Evolutionary conservation across 2,113 vertebrate genomes (phyloP).

Genomic region (Anoplopoma fimbria): DNA sequence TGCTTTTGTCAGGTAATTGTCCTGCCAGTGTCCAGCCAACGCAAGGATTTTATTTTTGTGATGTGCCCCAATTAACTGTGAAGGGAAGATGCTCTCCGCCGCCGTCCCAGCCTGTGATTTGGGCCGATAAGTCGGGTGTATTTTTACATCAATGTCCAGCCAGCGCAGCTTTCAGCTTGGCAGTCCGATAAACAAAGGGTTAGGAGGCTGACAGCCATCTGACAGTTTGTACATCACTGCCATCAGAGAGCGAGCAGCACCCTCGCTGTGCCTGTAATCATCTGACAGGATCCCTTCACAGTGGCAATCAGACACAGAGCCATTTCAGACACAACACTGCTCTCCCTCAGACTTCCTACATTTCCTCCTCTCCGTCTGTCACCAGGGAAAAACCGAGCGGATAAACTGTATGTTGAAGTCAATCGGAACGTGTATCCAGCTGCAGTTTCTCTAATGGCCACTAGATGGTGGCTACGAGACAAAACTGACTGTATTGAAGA

Average conservation of each 20-base stretch:
- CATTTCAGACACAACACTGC: neutral
- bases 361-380: neutral
- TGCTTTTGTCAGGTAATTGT: neutral
- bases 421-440: neutral
- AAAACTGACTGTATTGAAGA: neutral
- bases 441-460: neutral
- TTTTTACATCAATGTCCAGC: conserved; percentile 3
- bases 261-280: conserved; percentile 32
- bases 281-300: conserved; percentile 34
- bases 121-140: neutral
- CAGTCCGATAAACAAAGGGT: conserved; percentile 14
- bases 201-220: conserved; percentile 30
- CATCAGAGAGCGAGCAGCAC: conserved; percentile 6
- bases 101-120: conserved; percentile 2
- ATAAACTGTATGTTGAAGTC: neutral
- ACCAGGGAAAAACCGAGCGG: neutral
- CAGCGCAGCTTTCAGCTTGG: neutral
- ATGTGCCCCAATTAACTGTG: conserved; percentile 18
- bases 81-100: neutral
- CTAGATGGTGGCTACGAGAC: neutral
- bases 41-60: neutral
- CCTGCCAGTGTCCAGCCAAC: neutral
- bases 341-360: neutral
- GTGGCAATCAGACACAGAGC: conserved; percentile 25
- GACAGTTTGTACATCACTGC: conserved; percentile 24